Percentiles rank a stretch among this genome's conserved stretches.
These are phyloP conservation scores for Delphinapterus leucas DNA, from an alignment of 2,113 vertebrate genomes.

Conservation along the genomic window DNA sequence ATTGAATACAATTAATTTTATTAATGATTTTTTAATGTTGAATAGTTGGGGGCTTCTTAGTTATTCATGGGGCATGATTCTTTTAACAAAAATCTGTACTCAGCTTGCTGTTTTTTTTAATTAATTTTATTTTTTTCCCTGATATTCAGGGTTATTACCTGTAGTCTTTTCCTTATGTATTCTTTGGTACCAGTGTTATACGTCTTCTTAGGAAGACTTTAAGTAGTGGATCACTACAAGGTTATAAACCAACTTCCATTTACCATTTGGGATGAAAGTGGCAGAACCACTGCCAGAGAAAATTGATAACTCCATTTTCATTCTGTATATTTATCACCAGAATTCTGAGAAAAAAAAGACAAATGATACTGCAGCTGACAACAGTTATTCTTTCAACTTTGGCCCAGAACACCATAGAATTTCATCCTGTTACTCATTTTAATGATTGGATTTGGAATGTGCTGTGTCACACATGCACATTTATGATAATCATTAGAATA, in stretches of 20 bases:
- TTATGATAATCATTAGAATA: slow-evolving; percentile 61
- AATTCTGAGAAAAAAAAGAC: slow-evolving; percentile 54
- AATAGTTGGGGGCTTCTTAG: background rate
- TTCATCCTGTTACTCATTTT: slow-evolving; percentile 63
- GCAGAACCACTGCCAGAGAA: background rate
- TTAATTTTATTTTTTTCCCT: background rate
- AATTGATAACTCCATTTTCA: slow-evolving; percentile 63
- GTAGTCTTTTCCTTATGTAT: background rate
- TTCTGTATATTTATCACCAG: slow-evolving; percentile 52
- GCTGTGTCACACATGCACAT: background rate
- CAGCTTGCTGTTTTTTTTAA: background rate
- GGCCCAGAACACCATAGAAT: slow-evolving; percentile 26
- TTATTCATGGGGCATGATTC: background rate
- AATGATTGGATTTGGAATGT: slow-evolving; percentile 70
- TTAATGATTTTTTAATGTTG: background rate
- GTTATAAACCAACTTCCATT: background rate
- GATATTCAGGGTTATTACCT: background rate
- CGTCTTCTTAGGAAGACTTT: background rate
- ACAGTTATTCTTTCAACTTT: slow-evolving; percentile 60
- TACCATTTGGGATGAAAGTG: background rate
- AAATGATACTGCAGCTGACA: slow-evolving; percentile 47
- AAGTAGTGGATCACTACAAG: background rate
- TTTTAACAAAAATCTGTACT: background rate
- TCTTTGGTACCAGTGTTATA: background rate
- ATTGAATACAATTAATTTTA: background rate